Evolutionary conservation across 2,888 invertebrate species (phyloP), one percentile per base, ranked within the genome.

Genomic region (Mythimna ferrago): DNA sequence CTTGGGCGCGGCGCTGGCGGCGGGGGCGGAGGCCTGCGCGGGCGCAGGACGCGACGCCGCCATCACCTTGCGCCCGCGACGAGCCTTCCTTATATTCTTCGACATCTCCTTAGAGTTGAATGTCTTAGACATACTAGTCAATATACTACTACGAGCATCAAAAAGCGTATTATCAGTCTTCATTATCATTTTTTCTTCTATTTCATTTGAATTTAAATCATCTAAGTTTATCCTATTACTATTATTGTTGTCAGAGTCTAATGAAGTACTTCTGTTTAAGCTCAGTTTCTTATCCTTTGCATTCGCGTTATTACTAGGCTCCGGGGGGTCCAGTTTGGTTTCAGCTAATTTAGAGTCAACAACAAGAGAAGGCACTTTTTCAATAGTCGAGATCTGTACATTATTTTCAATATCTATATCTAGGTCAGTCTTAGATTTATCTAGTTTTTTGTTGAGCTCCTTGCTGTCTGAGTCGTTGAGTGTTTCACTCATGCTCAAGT

Each of bases 81-180:
- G 91, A 7, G 96, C 96, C 82, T 94, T 93, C 70, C 96, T 92
- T 70, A 96, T 96, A 89, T 96, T 96, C 85, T 96, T 96, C 32
- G 95, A 93, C 79, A 96, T 89, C 77, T 96, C 94, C 80, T 95
- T 95, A 67, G 96, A 95, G 88, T 96, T 96, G 91, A 96, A 96
- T 88, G 95, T 96, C 92, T 94, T 96, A 74, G 96, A 96, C 96
- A 96, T 96, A 90, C 96, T 95, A 90, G 93, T 95, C 90, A 96
- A 92, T 92, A 96, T 96, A 92, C 94, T 94, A 93, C 94, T 95
- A 91, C 96, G 95, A 84, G 94, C 94, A 88, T 94, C 91, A 88
- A 94, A 93, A 93, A 95, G 97, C 89, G 95, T 96, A 93, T 97
- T 96, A 91, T 95, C 97, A 97, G 97, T 97, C 93, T 97, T 97